These are phyloP conservation scores for Vicugna pacos DNA, from an alignment of 2,113 vertebrate genomes.

Conservation along the genomic window DNA sequence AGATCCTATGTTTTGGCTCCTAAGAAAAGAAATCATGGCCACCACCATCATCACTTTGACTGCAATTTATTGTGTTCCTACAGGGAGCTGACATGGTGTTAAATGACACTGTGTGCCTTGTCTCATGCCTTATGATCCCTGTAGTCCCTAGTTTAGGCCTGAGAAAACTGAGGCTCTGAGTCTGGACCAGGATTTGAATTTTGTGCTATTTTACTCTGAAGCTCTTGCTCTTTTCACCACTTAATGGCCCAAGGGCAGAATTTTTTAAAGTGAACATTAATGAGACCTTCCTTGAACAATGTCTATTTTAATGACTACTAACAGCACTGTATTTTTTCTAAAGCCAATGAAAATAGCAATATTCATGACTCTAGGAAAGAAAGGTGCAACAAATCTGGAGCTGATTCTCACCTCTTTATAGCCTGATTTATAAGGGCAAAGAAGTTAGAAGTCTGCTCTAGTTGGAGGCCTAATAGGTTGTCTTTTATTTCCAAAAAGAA, in stretches of 20 bases:
- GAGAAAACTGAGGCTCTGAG: background rate
- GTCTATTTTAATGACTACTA: constrained; percentile 60
- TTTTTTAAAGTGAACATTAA: constrained; percentile 68
- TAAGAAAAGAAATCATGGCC: background rate
- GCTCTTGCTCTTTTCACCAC: background rate
- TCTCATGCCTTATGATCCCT: background rate
- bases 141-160: background rate
- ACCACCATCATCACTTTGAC: background rate
- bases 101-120: background rate
- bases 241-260: constrained; percentile 45
- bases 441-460: constrained; percentile 59
- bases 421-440: constrained; percentile 70
- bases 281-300: constrained; percentile 67
- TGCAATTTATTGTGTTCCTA: background rate
- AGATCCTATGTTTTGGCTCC: background rate
- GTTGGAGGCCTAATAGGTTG: constrained; percentile 50
- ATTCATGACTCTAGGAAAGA: constrained; percentile 62
- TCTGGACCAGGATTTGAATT: constrained; percentile 31
- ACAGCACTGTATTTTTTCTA: constrained; percentile 25
- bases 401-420: constrained; percentile 78
- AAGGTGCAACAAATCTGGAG: constrained; percentile 73
- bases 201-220: background rate
- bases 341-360: constrained; percentile 68
- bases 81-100: background rate
- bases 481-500: constrained; percentile 69